phyloP scores from a whole-genome alignment of 2,888 invertebrate species.

The Gnatocerus cornutus region DNA sequence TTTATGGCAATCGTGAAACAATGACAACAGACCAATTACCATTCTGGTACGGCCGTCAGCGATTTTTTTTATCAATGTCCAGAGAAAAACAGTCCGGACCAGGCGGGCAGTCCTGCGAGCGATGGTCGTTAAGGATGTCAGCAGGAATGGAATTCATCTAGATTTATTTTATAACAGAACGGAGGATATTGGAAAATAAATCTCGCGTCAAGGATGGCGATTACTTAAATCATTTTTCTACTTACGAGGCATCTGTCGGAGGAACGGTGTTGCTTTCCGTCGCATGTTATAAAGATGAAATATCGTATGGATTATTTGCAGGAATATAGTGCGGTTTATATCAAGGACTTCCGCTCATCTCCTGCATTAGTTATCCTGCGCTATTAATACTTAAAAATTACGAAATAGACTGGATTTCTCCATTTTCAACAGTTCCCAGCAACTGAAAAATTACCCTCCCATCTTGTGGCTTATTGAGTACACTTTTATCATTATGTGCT shows the following conservation, averaged over 20 bases:
- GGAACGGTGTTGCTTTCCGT: constrained; percentile 12
- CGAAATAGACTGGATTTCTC: too few species aligned
- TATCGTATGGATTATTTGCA: constrained; percentile 8
- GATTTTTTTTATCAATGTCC: constrained; percentile 3
- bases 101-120: constrained; percentile 2
- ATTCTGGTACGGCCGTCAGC: background rate
- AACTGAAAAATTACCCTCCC: background rate
- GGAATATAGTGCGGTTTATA: background rate
- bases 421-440: background rate
- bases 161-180: constrained; percentile 22
- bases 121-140: constrained; percentile 11
- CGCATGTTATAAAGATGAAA: constrained; percentile 11
- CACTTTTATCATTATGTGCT: background rate
- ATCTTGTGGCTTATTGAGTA: background rate
- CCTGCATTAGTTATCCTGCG: background rate
- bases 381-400: too few species aligned
- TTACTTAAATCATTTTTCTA: constrained; percentile 16
- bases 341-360: background rate
- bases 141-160: background rate
- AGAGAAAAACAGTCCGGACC: background rate
- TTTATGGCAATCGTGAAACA: constrained; percentile 18
- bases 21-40: constrained; percentile 12
- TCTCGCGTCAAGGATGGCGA: constrained; percentile 8
- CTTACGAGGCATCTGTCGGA: constrained; percentile 1
- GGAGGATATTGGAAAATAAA: constrained; percentile 7